These are phyloP conservation scores for Probaryconus sp. DNA, from an alignment of 1,140 invertebrate species.

Conservation along the genomic window DNA sequence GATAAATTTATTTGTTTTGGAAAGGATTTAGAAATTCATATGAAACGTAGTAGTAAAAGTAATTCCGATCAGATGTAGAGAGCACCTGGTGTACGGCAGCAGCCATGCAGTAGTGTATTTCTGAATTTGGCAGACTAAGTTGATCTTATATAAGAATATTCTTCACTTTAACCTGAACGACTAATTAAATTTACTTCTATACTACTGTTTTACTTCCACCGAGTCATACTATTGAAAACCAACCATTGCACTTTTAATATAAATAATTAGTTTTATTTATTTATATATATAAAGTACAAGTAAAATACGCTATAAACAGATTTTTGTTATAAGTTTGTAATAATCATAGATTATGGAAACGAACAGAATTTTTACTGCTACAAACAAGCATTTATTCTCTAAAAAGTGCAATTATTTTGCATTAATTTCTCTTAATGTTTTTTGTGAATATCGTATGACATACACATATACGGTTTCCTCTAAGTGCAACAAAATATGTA, in stretches of 20 bases:
- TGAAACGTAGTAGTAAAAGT: conserved; percentile 15
- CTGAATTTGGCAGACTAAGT: conserved; percentile 27
- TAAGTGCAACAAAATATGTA: no score
- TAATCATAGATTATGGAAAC: no score
- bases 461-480: no score
- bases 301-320: no score
- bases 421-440: no score
- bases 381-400: no score
- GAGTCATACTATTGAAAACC: conserved; percentile 3
- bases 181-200: conserved; percentile 52
- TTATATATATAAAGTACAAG: no score
- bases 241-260: conserved; percentile 13
- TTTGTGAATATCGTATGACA: no score
- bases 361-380: no score
- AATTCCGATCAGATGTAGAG: conserved; percentile 26
- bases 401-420: no score
- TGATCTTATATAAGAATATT: conserved; percentile 37
- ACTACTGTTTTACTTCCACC: conserved; percentile 9
- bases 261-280: conserved; percentile 30
- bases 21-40: neutral
- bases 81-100: conserved; percentile 44
- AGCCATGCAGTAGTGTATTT: conserved; percentile 23
- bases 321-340: no score
- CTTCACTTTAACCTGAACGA: conserved; percentile 33
- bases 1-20: no score